Evolutionary conservation across 2,113 vertebrate genomes (phyloP).

Genomic region (Thinocorus orbignyianus): DNA sequence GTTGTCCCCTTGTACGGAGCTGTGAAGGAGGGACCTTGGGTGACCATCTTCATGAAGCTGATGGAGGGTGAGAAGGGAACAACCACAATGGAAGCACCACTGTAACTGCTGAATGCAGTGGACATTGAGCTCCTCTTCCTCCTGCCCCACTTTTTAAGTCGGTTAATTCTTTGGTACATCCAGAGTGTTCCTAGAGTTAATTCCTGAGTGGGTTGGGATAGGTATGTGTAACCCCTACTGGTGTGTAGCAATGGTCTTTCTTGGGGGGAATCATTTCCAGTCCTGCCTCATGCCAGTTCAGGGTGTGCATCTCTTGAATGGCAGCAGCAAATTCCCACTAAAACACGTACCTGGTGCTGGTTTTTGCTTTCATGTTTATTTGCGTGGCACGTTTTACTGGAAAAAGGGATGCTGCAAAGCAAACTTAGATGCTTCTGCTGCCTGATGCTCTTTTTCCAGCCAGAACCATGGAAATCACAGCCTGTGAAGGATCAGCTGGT

Average conservation of each 20-base stretch:
- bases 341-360: neutral
- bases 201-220: neutral
- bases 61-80: conserved; percentile 82
- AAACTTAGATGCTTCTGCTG: neutral
- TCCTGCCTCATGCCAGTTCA: neutral
- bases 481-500: neutral
- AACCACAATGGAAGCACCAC: neutral
- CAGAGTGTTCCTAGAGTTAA: neutral
- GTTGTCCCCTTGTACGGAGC: conserved; percentile 92
- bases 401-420: neutral
- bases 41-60: conserved; percentile 92
- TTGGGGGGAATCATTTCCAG: neutral
- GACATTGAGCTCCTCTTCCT: neutral
- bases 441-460: neutral
- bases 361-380: neutral
- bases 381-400: neutral
- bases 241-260: neutral
- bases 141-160: neutral
- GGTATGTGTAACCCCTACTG: neutral
- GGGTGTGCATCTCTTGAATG: neutral
- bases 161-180: neutral
- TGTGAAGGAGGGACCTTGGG: conserved; percentile 87
- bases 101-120: neutral
- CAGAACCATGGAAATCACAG: neutral
- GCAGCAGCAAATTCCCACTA: neutral